These are phyloP conservation scores for Adrianichthys oophorus DNA, from an alignment of 2,797 vertebrate genomes.

Conservation along the genomic window DNA sequence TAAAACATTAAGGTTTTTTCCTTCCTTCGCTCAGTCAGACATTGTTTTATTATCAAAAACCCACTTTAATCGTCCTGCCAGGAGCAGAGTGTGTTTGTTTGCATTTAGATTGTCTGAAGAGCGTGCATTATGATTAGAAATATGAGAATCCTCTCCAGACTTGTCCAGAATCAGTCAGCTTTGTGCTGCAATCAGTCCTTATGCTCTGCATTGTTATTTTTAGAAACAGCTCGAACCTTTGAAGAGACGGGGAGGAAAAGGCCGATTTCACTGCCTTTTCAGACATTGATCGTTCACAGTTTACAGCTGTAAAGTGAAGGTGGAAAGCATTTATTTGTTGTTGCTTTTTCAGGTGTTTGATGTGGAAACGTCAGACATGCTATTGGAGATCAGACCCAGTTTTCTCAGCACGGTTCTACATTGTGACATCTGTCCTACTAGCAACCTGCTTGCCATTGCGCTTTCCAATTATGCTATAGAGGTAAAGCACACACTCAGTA, in stretches of 20 bases:
- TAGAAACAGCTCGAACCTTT: slow-evolving; percentile 8
- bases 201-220: slow-evolving; percentile 19
- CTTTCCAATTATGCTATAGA: slow-evolving; percentile 93
- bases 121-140: slow-evolving; percentile 41
- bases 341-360: slow-evolving; percentile 41
- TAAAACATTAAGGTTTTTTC: too few relatives aligned
- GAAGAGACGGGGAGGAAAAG: neutral
- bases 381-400: slow-evolving; percentile 82
- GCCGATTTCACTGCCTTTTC: too few relatives aligned
- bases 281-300: too few relatives aligned
- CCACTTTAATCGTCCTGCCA: neutral
- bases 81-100: slow-evolving; percentile 6
- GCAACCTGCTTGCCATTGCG: slow-evolving; percentile 86
- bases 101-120: slow-evolving; percentile 13
- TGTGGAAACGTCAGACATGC: slow-evolving; percentile 70
- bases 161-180: slow-evolving; percentile 26
- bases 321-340: neutral
- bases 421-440: slow-evolving; percentile 88
- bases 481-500: slow-evolving; percentile 66
- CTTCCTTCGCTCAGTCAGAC: too few relatives aligned
- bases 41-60: too few relatives aligned
- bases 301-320: too few relatives aligned
- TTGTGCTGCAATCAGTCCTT: slow-evolving; percentile 31
- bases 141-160: neutral
- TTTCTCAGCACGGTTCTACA: slow-evolving; percentile 88